Evolutionary conservation across 2,888 invertebrate species (phyloP).

Genomic region (Drosophila anomelani): DNA sequence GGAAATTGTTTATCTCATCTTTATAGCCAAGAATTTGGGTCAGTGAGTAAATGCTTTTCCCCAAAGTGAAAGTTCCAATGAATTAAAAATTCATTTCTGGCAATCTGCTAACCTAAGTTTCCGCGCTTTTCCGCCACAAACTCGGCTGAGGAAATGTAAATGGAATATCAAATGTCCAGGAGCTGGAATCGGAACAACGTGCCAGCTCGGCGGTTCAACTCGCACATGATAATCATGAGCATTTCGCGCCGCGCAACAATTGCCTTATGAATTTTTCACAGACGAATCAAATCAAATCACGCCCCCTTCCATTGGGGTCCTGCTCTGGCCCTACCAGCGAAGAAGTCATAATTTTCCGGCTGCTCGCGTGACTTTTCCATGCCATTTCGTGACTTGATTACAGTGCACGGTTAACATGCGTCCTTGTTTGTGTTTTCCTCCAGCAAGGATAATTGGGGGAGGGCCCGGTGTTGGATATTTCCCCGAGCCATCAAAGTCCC

Average conservation of each 20-base stretch:
- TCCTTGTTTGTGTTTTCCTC: conserved; percentile 40
- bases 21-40: background rate
- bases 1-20: background rate
- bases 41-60: conserved; percentile 31
- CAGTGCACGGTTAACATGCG: conserved; percentile 51
- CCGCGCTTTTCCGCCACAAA: conserved; percentile 12
- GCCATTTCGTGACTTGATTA: conserved; percentile 69
- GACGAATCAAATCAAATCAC: conserved; percentile 63
- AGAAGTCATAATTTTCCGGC: conserved; percentile 68
- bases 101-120: conserved; percentile 1
- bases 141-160: conserved; percentile 21
- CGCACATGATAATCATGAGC: conserved; percentile 49
- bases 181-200: conserved; percentile 26
- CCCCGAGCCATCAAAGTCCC: conserved; percentile 9
- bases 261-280: conserved; percentile 72
- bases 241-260: conserved; percentile 54
- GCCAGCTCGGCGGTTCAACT: conserved; percentile 33
- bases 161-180: conserved; percentile 46
- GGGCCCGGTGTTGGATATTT: background rate
- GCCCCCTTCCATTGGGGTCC: conserved; percentile 38
- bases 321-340: conserved; percentile 14
- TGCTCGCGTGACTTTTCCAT: conserved; percentile 69
- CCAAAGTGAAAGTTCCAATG: conserved; percentile 18
- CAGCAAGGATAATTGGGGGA: conserved; percentile 27
- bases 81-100: conserved; percentile 30